These are phyloP conservation scores for Copidosoma floridanum DNA, from an alignment of 1,140 invertebrate species.

Conservation along the genomic window DNA sequence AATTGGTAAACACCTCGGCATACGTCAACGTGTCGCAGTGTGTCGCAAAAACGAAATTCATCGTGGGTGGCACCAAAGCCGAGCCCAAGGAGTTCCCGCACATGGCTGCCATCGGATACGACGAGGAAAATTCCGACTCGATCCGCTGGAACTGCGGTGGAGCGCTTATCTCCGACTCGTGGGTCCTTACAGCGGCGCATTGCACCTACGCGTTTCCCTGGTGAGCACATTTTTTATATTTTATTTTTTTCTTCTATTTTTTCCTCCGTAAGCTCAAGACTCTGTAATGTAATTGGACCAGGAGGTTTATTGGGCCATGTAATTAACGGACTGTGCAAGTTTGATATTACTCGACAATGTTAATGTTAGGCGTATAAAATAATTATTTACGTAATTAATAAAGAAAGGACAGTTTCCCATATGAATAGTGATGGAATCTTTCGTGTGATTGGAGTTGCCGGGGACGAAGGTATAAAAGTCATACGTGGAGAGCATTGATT, in stretches of 20 bases:
- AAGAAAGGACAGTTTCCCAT: no score
- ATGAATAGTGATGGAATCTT: no score
- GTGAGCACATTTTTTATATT: background rate
- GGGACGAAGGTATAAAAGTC: no score
- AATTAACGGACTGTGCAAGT: no score
- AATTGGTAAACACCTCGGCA: background rate
- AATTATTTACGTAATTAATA: no score
- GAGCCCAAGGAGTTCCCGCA: background rate
- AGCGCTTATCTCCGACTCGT: background rate
- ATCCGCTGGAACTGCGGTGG: background rate
- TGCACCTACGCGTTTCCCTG: background rate
- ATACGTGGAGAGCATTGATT: no score
- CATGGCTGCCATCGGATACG: background rate
- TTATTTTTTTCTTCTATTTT: background rate
- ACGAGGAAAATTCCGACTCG: background rate
- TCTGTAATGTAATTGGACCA: no score
- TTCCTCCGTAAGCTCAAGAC: no score
- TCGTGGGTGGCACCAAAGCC: background rate
- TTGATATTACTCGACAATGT: no score
- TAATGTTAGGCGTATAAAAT: no score
- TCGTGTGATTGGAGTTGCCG: no score
- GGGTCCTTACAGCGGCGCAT: background rate
- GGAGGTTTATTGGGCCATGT: no score
- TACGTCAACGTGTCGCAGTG: conserved; percentile 35
- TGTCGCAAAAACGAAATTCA: conserved; percentile 6